A percentile compares a stretch with the other conserved stretches of the same genome.
Evolutionary conservation across 2,113 vertebrate genomes (phyloP).

Genomic region (Apistogramma diplotaenia): DNA sequence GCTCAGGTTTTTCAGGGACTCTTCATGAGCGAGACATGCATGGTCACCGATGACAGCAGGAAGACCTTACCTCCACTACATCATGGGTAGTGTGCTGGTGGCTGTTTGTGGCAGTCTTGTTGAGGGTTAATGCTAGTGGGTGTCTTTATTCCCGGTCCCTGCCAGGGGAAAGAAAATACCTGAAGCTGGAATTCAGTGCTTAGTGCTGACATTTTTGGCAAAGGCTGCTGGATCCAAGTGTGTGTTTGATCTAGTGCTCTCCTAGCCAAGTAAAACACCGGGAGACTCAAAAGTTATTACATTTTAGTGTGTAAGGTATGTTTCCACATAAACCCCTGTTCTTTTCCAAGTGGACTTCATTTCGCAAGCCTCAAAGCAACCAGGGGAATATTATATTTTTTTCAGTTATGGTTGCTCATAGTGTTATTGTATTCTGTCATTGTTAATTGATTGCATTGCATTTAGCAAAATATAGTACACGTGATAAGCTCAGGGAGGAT

Average conservation of each 20-base stretch:
- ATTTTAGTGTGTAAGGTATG: conserved; percentile 78
- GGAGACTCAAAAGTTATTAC: conserved; percentile 80
- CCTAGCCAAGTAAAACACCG: conserved; percentile 77
- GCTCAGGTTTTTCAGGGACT: conserved; percentile 10
- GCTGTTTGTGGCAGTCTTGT: conserved; percentile 34
- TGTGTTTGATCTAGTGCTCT: conserved; percentile 74
- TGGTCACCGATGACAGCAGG: conserved; percentile 37
- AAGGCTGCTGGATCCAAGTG: conserved; percentile 71
- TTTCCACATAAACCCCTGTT: conserved; percentile 75
- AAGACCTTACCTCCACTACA: conserved; percentile 46
- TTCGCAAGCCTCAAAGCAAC: conserved; percentile 61
- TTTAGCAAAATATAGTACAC: background rate
- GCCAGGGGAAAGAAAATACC: conserved; percentile 79
- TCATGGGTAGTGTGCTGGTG: conserved; percentile 6
- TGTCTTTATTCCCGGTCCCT: conserved; percentile 48
- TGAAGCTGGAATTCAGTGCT: conserved; percentile 70
- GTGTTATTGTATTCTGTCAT: conserved; percentile 54
- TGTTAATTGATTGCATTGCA: conserved; percentile 53
- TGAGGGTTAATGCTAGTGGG: conserved; percentile 62
- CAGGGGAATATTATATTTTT: conserved; percentile 65
- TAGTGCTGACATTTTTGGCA: conserved; percentile 77
- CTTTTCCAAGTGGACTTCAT: conserved; percentile 73
- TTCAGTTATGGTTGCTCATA: conserved; percentile 60
- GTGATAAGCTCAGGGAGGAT: background rate
- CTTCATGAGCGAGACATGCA: conserved; percentile 10